phyloP scores from a whole-genome alignment of 2,797 vertebrate genomes.

The Sternotherus odoratus region DNA sequence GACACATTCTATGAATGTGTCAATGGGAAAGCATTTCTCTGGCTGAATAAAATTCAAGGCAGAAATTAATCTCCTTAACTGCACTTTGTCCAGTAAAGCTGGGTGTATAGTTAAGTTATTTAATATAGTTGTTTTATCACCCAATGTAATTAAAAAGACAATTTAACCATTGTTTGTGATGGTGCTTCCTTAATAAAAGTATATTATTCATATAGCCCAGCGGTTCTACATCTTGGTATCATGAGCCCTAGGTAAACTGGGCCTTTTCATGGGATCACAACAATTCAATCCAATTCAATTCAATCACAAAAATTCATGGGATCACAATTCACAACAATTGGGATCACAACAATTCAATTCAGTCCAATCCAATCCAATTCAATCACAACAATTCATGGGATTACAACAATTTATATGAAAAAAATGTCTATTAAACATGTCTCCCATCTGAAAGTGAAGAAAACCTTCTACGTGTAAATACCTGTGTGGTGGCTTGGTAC shows the following conservation, averaged over 20 bases:
- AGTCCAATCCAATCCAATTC: no score
- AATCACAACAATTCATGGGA: no score
- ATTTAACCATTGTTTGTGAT: neutral
- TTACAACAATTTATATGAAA: neutral
- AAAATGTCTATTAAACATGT: neutral
- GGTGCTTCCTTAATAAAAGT: slow-evolving; percentile 12
- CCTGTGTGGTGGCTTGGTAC: neutral
- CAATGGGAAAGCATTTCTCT: neutral
- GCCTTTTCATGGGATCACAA: neutral
- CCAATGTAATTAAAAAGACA: slow-evolving; percentile 12
- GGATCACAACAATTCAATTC: no score
- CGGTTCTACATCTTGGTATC: neutral
- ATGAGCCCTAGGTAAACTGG: neutral
- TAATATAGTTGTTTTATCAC: neutral
- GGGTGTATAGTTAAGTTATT: slow-evolving; percentile 18
- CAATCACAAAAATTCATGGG: no score
- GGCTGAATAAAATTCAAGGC: neutral
- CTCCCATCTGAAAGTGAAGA: neutral
- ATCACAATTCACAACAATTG: no score
- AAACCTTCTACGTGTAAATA: slow-evolving; percentile 2
- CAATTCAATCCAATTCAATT: no score
- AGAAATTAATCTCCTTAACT: neutral
- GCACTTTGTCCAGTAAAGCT: neutral
- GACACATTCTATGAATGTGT: neutral
- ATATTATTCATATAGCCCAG: neutral